These are phyloP conservation scores for Sarcophaga subvicina DNA, from an alignment of 2,888 invertebrate genomes.

Conservation along the genomic window DNA sequence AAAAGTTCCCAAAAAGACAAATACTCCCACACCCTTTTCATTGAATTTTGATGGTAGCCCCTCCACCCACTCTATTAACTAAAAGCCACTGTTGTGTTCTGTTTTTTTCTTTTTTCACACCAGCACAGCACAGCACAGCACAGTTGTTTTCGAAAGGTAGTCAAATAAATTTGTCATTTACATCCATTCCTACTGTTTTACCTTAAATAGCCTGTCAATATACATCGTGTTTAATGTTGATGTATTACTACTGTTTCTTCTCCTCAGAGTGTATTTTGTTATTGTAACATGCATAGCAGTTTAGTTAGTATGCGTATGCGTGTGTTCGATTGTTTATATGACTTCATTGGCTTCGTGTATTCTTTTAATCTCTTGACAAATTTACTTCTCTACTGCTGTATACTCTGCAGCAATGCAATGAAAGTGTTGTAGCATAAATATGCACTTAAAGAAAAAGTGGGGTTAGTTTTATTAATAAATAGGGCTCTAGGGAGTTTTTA, in stretches of 20 bases:
- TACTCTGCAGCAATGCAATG: not conserved
- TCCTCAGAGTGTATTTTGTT: not conserved
- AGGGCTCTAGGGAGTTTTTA: too few relatives aligned
- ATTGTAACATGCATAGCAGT: slow-evolving; percentile 8
- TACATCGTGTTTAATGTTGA: not conserved
- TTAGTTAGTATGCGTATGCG: not conserved
- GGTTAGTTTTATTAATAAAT: not conserved
- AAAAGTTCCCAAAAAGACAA: slow-evolving; percentile 16
- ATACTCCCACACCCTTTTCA: slow-evolving; percentile 30
- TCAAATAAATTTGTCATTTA: slow-evolving; percentile 30
- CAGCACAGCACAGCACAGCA: not conserved
- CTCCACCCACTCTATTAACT: not conserved
- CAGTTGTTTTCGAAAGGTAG: slow-evolving; percentile 27
- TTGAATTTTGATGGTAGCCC: not conserved
- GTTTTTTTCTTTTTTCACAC: slow-evolving; percentile 15
- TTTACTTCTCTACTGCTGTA: slow-evolving; percentile 4
- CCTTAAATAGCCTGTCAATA: slow-evolving; percentile 48
- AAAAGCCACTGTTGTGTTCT: not conserved
- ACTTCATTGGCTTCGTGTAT: slow-evolving; percentile 23
- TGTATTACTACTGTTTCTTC: slow-evolving; percentile 8
- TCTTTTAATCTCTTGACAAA: slow-evolving; percentile 34
- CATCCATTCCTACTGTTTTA: slow-evolving; percentile 29
- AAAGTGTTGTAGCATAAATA: not conserved
- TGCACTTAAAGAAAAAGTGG: slow-evolving; percentile 17
- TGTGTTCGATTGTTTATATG: slow-evolving; percentile 18